Evolutionary conservation across 2,797 vertebrate genomes (phyloP).

Genomic region (Coccyzus lansbergi): DNA sequence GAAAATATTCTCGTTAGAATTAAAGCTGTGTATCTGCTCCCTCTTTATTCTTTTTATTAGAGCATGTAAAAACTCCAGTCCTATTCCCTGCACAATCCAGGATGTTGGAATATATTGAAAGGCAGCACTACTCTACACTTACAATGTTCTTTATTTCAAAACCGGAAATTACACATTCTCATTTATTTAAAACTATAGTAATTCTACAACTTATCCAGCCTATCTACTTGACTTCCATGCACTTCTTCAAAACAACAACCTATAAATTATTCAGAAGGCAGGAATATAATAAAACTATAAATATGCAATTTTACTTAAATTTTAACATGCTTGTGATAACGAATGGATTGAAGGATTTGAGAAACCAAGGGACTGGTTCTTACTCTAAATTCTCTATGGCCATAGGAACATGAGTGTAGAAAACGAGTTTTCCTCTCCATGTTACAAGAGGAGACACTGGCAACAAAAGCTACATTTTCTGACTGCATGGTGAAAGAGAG

Average conservation of each 20-base stretch:
- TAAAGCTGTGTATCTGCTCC: neutral
- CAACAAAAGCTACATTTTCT: neutral
- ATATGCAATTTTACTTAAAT: neutral
- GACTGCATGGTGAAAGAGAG: neutral
- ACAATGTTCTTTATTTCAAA: neutral
- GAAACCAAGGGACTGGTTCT: neutral
- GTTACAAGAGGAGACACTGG: neutral
- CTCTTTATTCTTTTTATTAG: neutral
- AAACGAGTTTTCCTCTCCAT: neutral
- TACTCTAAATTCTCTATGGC: neutral
- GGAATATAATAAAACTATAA: neutral
- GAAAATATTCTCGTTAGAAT: neutral
- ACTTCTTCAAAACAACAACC: neutral
- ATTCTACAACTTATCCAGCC: neutral
- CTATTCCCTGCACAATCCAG: neutral
- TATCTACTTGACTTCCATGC: rapidly evolving
- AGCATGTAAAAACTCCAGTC: neutral
- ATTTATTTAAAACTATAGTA: neutral
- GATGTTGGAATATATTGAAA: neutral
- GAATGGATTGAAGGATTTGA: neutral
- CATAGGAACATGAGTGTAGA: neutral
- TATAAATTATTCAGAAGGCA: neutral
- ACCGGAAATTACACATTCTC: neutral
- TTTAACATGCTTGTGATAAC: neutral
- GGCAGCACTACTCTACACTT: neutral